phyloP scores from a whole-genome alignment of 2,888 invertebrate genomes.

The Imbricaverruca yamaguchii region DNA sequence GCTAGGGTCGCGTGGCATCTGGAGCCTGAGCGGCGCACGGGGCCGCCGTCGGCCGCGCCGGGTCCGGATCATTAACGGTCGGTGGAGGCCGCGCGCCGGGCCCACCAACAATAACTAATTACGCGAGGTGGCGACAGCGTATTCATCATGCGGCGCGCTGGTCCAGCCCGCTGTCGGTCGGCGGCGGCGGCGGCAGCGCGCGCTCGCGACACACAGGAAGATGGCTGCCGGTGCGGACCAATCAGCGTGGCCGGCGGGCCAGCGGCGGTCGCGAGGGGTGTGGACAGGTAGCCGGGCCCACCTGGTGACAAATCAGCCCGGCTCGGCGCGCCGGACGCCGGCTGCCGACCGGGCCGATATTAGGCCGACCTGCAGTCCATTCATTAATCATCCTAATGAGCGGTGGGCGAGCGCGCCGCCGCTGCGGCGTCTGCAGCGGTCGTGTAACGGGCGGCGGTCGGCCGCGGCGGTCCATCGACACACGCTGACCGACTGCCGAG shows the following conservation, averaged over 20 bases:
- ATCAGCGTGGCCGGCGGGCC: neutral
- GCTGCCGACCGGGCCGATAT: neutral
- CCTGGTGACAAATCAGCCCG: constrained; percentile 14
- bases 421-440: no score
- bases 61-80: neutral
- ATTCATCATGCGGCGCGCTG: constrained; percentile 7
- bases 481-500: neutral
- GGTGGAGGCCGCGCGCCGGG: neutral
- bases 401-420: no score
- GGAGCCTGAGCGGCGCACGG: neutral
- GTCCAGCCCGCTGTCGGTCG: neutral
- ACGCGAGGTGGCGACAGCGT: constrained; percentile 2
- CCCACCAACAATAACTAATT: constrained; percentile 5
- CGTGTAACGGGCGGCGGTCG: neutral
- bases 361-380: neutral
- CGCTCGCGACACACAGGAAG: constrained; percentile 10
- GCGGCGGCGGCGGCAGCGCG: neutral
- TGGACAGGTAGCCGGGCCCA: neutral
- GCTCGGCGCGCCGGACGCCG: neutral
- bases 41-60: neutral
- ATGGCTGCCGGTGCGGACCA: neutral
- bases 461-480: neutral
- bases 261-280: neutral
- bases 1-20: no score
- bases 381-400: constrained; percentile 17